These are phyloP conservation scores for Sus scrofa DNA, from an alignment of 2,113 vertebrate genomes.

Conservation along the genomic window T2T-Sscrofa CM000824.6:125005001-125005500, in stretches of 20 bases:
- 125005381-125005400: neutral
- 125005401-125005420: neutral
- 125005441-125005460: neutral
- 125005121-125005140: no score
- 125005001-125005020: neutral
- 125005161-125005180: no score
- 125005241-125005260: no score
- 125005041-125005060: no score
- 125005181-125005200: no score
- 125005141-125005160: no score
- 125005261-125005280: neutral
- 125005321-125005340: neutral
- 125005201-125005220: no score
- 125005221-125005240: no score
- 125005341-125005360: neutral
- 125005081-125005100: no score
- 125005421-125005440: neutral
- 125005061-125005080: no score
- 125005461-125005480: neutral
- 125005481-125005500: neutral
- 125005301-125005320: conserved; percentile 23
- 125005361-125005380: conserved; percentile 7
- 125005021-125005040: no score
- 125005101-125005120: no score
- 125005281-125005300: neutral